Evolutionary conservation across 1,140 invertebrate species (phyloP), one percentile per base, ranked within the genome.

Genomic region (Drosophila bocki): DNA sequence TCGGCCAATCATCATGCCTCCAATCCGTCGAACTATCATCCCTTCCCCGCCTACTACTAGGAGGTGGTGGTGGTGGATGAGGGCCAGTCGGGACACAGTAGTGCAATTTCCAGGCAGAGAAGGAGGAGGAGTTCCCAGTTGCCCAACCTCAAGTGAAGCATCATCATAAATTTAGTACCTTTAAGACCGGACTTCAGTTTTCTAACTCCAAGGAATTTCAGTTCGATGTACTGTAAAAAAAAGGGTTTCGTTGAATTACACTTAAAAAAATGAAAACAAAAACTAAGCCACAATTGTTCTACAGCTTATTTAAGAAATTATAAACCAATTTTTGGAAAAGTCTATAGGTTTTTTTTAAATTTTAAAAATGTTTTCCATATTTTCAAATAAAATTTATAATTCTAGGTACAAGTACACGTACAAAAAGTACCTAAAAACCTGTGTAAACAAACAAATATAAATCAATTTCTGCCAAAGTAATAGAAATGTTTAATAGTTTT

Each of bases 11-110:
- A 93, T 70, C 91, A 92, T 69, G 78, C 92, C 79, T 91, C 92
- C 63, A 93, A 93, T 92, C 92, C 92, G 47, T 92, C 92, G 37
- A 93, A 93, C 45, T 93, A 93, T 77, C 92, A 93, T 76, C 92
- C 92, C 17, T 93, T 93, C 75, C 91, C 92, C 11, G 92, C 92
- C 50, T 93, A 92, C 60, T 93, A 93, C 64, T 93, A 92, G 67
- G 69, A 47, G 11, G 51, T 17, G 5, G 13, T 11, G 0, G 0
- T 50, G 29, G 32, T 33, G 50, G 33, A 37, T 4, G 7, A 15
- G 6, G 33, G 51, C 51, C 26, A 75, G 35, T 33, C 51, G 81
- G 81, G 81, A 72, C 42, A 54, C 67, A 72, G 81, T 84, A 72
- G 81, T 84, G 81, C 81, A 84, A 82, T 82, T 58, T 22, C n/a